Conservation (phyloP, 2,113 vertebrate species). For the Myodes glareolus region DNA sequence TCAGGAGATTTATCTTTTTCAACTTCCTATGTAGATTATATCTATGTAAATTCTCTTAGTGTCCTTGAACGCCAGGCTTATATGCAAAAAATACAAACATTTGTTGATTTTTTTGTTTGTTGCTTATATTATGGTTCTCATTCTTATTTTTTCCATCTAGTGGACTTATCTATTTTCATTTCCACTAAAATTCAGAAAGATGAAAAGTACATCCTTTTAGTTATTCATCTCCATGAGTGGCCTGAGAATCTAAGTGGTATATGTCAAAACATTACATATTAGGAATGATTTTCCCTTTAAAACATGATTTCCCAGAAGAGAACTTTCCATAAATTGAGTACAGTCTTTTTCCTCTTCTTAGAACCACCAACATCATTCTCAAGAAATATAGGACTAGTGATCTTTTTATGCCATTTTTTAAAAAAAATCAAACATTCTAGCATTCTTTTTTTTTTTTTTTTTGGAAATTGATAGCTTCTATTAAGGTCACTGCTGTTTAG, state of each 20-base stretch:
- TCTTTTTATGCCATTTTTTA: constrained; percentile 13
- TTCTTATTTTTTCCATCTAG: neutral
- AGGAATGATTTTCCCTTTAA: neutral
- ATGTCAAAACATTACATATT: neutral
- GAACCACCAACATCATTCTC: neutral
- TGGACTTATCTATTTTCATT: neutral
- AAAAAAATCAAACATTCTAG: neutral
- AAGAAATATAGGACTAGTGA: neutral
- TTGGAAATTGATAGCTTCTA: neutral
- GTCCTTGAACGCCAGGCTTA: neutral
- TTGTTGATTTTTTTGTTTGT: neutral
- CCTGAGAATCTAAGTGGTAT: neutral
- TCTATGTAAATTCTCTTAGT: no score
- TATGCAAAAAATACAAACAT: neutral
- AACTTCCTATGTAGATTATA: no score
- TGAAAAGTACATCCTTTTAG: neutral
- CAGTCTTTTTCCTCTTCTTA: neutral
- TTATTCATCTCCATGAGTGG: neutral
- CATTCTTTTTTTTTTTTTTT: constrained; percentile 36
- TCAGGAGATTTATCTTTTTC: no score
- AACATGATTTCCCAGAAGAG: neutral
- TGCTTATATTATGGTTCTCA: neutral
- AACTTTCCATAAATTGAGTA: neutral
- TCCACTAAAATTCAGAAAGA: constrained; percentile 14
- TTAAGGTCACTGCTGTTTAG: neutral